Evolutionary conservation across 2,797 vertebrate species (phyloP).

Genomic region (Rallus crepitans): DNA sequence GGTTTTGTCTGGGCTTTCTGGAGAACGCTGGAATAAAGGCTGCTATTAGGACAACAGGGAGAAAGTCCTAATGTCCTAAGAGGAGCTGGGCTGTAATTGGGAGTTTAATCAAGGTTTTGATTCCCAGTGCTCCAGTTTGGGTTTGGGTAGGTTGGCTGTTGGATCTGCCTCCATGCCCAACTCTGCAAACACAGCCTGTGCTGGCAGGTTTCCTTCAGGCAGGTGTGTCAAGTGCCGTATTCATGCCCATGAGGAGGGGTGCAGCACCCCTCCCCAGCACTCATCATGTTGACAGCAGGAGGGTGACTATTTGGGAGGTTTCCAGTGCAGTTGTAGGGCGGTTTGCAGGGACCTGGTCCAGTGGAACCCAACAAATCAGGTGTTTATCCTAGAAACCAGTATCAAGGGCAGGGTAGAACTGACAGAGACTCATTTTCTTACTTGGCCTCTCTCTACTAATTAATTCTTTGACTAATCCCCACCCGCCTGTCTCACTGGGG

Average conservation of each 20-base stretch:
- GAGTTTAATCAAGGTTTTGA: background rate
- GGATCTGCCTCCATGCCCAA: background rate
- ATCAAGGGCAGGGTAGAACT: background rate
- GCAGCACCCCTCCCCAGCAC: background rate
- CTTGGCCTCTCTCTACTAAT: background rate
- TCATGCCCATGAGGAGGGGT: background rate
- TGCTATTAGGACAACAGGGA: background rate
- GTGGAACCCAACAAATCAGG: background rate
- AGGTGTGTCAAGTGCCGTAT: background rate
- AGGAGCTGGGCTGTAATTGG: background rate
- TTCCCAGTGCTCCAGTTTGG: background rate
- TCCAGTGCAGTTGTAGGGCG: background rate
- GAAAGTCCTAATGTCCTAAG: background rate
- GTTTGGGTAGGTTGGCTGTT: background rate
- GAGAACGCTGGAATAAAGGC: background rate
- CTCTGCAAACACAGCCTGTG: background rate
- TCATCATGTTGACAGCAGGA: background rate
- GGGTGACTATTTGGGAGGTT: accelerated
- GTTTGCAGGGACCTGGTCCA: background rate
- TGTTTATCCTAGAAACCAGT: accelerated
- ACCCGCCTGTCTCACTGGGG: background rate
- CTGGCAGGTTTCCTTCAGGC: background rate
- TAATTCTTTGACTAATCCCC: background rate
- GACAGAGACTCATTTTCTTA: background rate
- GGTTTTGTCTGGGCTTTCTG: background rate